Percentiles rank a stretch among this genome's conserved stretches.
Conservation (phyloP, 2,797 vertebrate genomes). For the Lepus townsendii region DNA sequence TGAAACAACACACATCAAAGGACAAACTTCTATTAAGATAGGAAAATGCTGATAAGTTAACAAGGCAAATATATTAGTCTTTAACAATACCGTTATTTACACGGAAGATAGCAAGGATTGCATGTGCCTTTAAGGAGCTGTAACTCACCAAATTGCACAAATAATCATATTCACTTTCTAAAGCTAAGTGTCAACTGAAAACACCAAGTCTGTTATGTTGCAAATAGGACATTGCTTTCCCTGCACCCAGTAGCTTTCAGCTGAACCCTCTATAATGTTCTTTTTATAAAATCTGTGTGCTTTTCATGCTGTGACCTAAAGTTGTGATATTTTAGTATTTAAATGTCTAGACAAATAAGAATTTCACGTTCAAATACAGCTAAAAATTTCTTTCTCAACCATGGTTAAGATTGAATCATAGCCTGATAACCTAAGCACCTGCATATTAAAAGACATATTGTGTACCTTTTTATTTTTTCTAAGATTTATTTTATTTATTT, state of each 20-base stretch:
- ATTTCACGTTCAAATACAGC: neutral
- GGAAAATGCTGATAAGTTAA: neutral
- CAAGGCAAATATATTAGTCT: neutral
- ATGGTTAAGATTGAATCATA: neutral
- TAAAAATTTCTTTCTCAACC: neutral
- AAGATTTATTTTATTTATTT: no score
- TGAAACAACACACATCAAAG: neutral
- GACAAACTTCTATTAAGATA: neutral
- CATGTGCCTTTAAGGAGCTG: neutral
- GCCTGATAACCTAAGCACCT: neutral
- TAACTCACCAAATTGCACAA: neutral
- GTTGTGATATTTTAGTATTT: constrained; percentile 41
- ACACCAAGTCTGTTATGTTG: neutral
- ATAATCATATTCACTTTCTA: neutral
- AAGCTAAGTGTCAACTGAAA: neutral
- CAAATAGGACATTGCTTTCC: neutral
- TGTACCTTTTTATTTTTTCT: no score
- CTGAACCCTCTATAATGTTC: neutral
- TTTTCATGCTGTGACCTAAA: neutral
- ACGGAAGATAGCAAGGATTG: neutral
- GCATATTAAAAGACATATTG: neutral
- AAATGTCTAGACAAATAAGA: neutral
- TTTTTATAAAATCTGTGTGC: neutral
- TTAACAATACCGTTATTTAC: neutral
- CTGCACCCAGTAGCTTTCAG: neutral